Evolutionary conservation across 2,888 invertebrate species (phyloP).

Genomic region (Gandaritis pyraliata): DNA sequence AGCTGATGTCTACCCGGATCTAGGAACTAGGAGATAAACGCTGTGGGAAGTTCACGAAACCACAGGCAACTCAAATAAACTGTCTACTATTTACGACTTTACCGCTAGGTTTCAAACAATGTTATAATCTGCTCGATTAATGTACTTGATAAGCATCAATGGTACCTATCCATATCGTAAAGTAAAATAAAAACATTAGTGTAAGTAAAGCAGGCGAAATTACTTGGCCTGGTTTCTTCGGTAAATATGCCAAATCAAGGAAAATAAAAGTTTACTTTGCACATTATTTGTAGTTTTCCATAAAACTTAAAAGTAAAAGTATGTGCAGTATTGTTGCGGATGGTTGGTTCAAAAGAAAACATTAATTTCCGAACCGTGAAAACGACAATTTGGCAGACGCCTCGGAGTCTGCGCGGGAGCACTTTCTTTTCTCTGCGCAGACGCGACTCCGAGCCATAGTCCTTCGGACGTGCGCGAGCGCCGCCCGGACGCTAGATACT

Average conservation of each 20-base stretch:
- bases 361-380: constrained; percentile 77
- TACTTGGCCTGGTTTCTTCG: constrained; percentile 25
- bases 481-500: constrained; percentile 61
- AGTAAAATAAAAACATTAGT: no score
- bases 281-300: constrained; percentile 39
- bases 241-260: constrained; percentile 31
- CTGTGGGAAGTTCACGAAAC: constrained; percentile 39
- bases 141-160: not conserved
- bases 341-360: constrained; percentile 72
- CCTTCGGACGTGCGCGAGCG: constrained; percentile 66
- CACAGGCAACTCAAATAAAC: constrained; percentile 27
- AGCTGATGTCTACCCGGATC: constrained; percentile 47
- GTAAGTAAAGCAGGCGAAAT: no score
- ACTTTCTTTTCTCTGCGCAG: constrained; percentile 82
- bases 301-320: constrained; percentile 42
- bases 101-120: not conserved
- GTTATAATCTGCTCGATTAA: not conserved
- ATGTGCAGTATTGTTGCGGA: constrained; percentile 55
- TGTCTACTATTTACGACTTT: not conserved
- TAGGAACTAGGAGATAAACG: constrained; percentile 36
- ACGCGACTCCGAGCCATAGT: constrained; percentile 65
- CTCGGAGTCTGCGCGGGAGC: constrained; percentile 79
- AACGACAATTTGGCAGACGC: constrained; percentile 80
- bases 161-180: no score
- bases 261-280: constrained; percentile 12